Evolutionary conservation across 2,797 vertebrate genomes (phyloP), one percentile per base, ranked within the genome.

Genomic region (Hemibagrus guttatus): DNA sequence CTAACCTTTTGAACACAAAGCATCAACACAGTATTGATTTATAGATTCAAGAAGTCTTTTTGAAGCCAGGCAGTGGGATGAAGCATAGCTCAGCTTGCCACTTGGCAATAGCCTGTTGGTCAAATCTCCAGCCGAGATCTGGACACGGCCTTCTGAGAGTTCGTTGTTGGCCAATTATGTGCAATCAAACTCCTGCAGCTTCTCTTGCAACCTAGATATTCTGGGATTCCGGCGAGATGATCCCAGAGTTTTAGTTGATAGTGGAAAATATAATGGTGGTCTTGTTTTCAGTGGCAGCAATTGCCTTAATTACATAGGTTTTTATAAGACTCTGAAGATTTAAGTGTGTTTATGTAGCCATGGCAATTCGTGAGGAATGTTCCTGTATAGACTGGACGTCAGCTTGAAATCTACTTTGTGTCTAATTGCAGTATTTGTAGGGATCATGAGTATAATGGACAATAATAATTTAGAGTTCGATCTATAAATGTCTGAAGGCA

Each of bases 151-250:
- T 58, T 83, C 81, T 84, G 66, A 84, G 66, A 69, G 68, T 64
- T 75, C 61, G 58, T 85, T 83, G 66, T 87, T 83, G n/a, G 19
- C 28, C 26, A 84, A 78, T 88, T 90, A 86, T 84, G 66, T 61
- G 76, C 83, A 88, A 64, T 84, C 61, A 69, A 69, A 85, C 80
- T 84, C 39, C n/a, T 87, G 84, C 61, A 86, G 68, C 76, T 82
- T 88, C 82, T 84, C 78, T 63, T 84, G 63, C 46, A 76, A 69
- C 72, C n/a, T 52, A 72, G 71, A 86, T 52, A 83, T 74, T 86
- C 83, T 42, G 19, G 58, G 49, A 87, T 90, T 86, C 85, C 82
- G 75, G 56, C 56, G 26, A 58, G n/a, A 69, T 85, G 74, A 83
- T 19, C 21, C 81, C 35, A 68, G 59, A 75, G 31, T 54, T 46